A percentile compares a stretch with the other conserved stretches of the same genome.
Evolutionary conservation across 2,888 invertebrate genomes (phyloP).

Genomic region (Eucriotettix oculatus): DNA sequence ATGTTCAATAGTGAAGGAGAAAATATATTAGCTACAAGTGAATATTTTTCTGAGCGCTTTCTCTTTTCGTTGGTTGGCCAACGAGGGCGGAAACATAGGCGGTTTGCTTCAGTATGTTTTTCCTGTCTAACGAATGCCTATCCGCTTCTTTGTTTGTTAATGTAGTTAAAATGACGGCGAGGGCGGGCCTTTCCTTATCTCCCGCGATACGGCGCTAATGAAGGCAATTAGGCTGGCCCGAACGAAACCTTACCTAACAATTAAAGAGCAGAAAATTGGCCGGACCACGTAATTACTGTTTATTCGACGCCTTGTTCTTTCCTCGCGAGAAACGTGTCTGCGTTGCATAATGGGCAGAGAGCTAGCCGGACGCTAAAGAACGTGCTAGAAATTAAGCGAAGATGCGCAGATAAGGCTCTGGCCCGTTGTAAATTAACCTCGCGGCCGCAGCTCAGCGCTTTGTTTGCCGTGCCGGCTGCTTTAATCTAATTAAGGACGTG

Average conservation of each 20-base stretch:
- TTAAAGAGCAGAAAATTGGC: conserved; percentile 7
- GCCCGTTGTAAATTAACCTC: neutral
- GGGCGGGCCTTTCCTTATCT: neutral
- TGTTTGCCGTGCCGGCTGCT: neutral
- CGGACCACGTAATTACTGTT: conserved; percentile 6
- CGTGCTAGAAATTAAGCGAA: neutral
- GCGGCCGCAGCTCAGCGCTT: neutral
- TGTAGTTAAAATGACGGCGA: neutral
- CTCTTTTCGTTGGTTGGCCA: too few relatives aligned
- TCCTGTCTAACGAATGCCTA: too few relatives aligned
- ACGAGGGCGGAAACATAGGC: too few relatives aligned
- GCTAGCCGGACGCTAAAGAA: neutral
- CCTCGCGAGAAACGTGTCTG: neutral
- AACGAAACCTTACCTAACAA: conserved; percentile 5
- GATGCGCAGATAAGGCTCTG: neutral
- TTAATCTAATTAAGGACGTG: neutral
- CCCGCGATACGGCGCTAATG: conserved; percentile 3
- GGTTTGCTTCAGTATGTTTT: too few relatives aligned
- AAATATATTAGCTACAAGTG: too few relatives aligned
- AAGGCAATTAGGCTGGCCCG: conserved; percentile 5
- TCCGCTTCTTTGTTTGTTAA: neutral
- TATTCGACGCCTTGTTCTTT: conserved; percentile 3
- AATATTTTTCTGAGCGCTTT: too few relatives aligned
- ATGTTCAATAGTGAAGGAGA: too few relatives aligned
- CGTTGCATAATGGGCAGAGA: neutral